Base-by-base conservation (phyloP, 2,888 invertebrate species). In the Galeopsomyia nigrocyanea region DNA sequence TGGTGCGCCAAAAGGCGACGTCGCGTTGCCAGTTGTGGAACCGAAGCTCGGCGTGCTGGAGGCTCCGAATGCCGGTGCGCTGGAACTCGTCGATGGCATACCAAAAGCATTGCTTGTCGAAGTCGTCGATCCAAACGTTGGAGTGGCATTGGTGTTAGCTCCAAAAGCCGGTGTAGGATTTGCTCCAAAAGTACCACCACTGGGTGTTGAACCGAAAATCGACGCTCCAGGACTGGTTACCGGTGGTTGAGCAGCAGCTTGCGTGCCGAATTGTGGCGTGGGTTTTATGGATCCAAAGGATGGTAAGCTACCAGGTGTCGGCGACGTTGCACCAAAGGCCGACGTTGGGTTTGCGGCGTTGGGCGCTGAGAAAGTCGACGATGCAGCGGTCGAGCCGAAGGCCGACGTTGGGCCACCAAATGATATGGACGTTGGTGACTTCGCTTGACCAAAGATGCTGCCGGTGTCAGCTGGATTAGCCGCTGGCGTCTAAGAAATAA, bases 221-320 rank as follows among this genome's bases (percentile, higher is more conserved):
- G 74, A 51, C 22, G 19, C 51, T 5, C 17, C 19, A 14, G 64
- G 13, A 0, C 9, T 50, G 17, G 61, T 9, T 22, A 19, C 55
- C 6, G 53, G 0, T 2, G 39, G 39, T 39, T 39, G 39, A 39
- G 72, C n/a, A 10, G n/a, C 21, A 0, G 22, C 31, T 0, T 74
- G 26, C 3, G 73, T 26, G 5, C 80, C 80, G 16, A 80, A 80
- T 2, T 73, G 71, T n/a, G 78, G 31, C 0, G 77, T 39, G 2
- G 73, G 64, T 57, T 60, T 73, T 2, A 73, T 66, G 6, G 62
- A 17, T 14, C 50, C 47, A 16, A 74, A 71, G 7, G 22, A 14
- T 2, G 74, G 70, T 10, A 74, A 10, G 1, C 53, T 49, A 1
- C 21, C 31, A 13, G 47, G 13, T 17, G 50, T 17, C 39, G 39